Conservation (phyloP, 2,113 vertebrate species). For the Microtus ochrogaster region DNA sequence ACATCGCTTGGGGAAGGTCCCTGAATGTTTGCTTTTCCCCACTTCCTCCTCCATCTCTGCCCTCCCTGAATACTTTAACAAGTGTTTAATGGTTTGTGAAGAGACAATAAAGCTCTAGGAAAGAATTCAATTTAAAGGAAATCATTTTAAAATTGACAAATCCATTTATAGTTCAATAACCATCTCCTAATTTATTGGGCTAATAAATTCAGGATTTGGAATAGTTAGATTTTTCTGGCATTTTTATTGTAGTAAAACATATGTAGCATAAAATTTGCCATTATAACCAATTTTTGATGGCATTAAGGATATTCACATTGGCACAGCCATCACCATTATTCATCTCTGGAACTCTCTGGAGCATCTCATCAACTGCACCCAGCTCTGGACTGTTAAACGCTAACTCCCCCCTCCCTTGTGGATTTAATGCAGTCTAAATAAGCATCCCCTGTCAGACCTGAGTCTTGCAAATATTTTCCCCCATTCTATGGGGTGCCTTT, state of each 20-base stretch:
- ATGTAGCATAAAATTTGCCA: not conserved
- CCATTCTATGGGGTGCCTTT: not conserved
- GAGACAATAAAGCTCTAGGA: constrained; percentile 12
- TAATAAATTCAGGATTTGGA: constrained; percentile 42
- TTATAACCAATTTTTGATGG: not conserved
- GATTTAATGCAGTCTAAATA: not conserved
- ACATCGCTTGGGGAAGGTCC: not conserved
- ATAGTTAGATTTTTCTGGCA: constrained; percentile 6
- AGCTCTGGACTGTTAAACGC: not conserved
- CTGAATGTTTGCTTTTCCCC: not conserved
- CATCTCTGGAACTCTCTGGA: not conserved
- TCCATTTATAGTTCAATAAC: constrained; percentile 51
- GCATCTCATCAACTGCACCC: not conserved
- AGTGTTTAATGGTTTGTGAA: constrained; percentile 44
- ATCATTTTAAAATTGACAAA: constrained; percentile 65
- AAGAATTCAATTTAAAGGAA: constrained; percentile 49
- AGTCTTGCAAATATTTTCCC: not conserved
- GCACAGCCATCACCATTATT: not conserved
- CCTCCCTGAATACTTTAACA: not conserved
- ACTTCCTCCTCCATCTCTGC: not conserved
- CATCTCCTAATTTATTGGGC: constrained; percentile 56
- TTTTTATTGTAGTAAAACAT: constrained; percentile 31
- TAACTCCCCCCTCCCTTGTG: not conserved
- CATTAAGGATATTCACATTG: not conserved
- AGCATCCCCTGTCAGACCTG: not conserved